Evolutionary conservation across 2,888 invertebrate species (phyloP), one percentile per base, ranked within the genome.

Genomic region (Plebejus melissa): DNA sequence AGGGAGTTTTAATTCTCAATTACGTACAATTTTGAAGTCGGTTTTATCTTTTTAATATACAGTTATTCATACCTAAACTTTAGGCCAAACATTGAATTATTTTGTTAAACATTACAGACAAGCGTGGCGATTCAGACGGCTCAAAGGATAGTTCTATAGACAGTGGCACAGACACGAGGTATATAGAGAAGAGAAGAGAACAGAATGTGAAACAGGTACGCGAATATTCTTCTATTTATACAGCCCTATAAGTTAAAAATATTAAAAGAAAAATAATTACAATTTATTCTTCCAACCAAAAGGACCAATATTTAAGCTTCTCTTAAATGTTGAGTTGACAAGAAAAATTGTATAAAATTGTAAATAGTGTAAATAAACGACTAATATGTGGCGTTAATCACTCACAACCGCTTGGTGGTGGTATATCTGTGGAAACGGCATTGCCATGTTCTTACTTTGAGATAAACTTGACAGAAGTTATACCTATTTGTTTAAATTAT

Each of bases 61-160:
- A 22, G 22, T 22, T 22, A 22, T 22, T 22, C 22, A 38, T 38
- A 38, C 3, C 0, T 38, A 38, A 38, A 5, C 38, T 38, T 7
- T 1, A 38, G 38, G 38, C 38, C 0, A 5, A 38, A 7, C 38
- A 38, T 1, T 38, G 38, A 5, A 57, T 57, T 16, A 57, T 6
- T 74, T 60, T 60, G 38, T 58, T 13, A 6, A 38, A 32, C 7
- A 65, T 38, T 76, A 86, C 88, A 96, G 95, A 96, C 82, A 94
- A 95, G 89, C 90, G 95, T 69, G 90, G 94, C 77, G 95, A 97
- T 88, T 95, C 96, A 16, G 95, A 97, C 87, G 95, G 96, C 0
- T 96, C 96, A 0, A 96, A 96, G 81, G 96, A 97, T 82, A 97
- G 97, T 82, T 97, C 97, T 0, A 94, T 98, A 76, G 98, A 98